phyloP scores from a whole-genome alignment of 30 jellyfish, hydroid and myxozoan species.

The Phacellophora camtschatica region DNA sequence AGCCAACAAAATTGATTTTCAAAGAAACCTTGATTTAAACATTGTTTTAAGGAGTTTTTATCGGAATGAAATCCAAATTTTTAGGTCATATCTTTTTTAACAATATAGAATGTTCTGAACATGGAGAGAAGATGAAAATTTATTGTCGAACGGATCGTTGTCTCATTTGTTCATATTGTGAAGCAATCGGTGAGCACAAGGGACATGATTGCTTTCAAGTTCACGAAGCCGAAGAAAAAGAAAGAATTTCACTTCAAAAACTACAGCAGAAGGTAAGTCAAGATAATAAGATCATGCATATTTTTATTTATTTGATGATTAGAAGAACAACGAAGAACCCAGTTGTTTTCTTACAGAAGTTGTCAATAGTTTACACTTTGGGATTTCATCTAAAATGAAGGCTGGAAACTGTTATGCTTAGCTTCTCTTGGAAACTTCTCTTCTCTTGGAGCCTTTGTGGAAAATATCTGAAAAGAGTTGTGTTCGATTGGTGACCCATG shows the following conservation, averaged over 20 bases:
- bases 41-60: too few species aligned
- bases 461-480: too few species aligned
- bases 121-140: conserved; percentile 55
- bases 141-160: conserved; percentile 70
- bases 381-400: too few species aligned
- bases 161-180: conserved; percentile 69
- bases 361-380: too few species aligned
- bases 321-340: not conserved
- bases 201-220: conserved; percentile 76
- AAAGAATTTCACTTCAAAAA: conserved; percentile 19
- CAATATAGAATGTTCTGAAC: conserved; percentile 77
- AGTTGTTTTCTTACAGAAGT: not conserved
- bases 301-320: not conserved
- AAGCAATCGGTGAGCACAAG: conserved; percentile 42
- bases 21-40: too few species aligned
- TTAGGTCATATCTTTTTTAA: too few species aligned
- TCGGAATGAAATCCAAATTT: too few species aligned
- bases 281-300: not conserved
- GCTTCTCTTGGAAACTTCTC: not conserved
- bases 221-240: conserved; percentile 69
- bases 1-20: too few species aligned
- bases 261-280: conserved; percentile 75
- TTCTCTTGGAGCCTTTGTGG: not conserved
- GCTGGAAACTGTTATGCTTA: too few species aligned
- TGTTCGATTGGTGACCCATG: too few species aligned